A percentile compares a stretch with the other conserved stretches of the same genome.
These are phyloP conservation scores for Acanthiza pusilla DNA, from an alignment of 2,797 vertebrate genomes.

Conservation along the genomic window DNA sequence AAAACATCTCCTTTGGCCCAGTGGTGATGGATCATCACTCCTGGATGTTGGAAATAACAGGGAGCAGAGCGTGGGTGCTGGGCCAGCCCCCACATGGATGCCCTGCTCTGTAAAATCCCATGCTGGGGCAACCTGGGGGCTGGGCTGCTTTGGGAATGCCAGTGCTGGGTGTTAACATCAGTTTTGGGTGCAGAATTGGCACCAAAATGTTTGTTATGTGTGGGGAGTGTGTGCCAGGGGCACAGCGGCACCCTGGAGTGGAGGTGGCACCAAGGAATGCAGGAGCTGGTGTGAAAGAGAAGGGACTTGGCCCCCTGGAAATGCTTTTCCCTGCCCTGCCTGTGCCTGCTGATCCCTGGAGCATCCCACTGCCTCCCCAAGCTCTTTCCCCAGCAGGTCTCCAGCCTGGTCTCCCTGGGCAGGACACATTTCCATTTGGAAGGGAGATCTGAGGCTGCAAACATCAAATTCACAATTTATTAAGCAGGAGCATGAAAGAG, in stretches of 20 bases:
- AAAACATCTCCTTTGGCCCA: neutral
- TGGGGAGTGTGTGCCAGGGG: neutral
- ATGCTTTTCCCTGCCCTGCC: neutral
- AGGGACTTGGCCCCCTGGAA: neutral
- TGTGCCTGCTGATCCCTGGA: rapidly evolving
- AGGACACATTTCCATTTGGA: neutral
- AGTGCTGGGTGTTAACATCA: neutral
- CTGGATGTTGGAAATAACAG: rapidly evolving
- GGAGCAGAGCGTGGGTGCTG: neutral
- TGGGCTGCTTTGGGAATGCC: neutral
- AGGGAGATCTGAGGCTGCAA: neutral
- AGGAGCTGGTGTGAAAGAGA: neutral
- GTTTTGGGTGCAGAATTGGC: neutral
- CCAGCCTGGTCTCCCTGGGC: neutral
- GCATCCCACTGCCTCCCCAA: neutral
- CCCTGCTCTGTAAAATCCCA: neutral
- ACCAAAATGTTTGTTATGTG: rapidly evolving
- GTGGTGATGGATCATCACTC: rapidly evolving
- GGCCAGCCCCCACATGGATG: rapidly evolving
- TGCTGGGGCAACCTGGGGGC: rapidly evolving
- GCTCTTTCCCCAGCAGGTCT: neutral
- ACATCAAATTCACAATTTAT: neutral
- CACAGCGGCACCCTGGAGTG: rapidly evolving
- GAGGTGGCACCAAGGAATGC: neutral
- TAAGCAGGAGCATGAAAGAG: neutral